A percentile compares a stretch with the other conserved stretches of the same genome.
Conservation (phyloP, 2,888 invertebrate species). For the Antheraea yamamai region DNA sequence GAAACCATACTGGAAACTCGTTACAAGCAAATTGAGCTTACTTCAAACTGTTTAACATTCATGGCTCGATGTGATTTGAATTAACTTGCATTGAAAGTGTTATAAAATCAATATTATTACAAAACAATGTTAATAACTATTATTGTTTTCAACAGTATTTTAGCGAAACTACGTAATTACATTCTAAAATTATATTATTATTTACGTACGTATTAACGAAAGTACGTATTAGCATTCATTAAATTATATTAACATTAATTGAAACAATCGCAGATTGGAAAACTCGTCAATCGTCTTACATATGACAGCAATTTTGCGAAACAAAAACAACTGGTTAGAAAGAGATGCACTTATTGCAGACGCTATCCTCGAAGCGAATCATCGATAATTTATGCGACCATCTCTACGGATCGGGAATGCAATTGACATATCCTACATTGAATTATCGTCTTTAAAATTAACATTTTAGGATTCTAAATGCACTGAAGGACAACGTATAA, state of each 20-base stretch:
- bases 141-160: neutral
- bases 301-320: constrained; percentile 58
- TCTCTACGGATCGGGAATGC: constrained; percentile 78
- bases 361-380: constrained; percentile 66
- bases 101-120: constrained; percentile 20
- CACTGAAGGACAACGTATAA: constrained; percentile 45
- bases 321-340: constrained; percentile 76
- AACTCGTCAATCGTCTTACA: constrained; percentile 62
- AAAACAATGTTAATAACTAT: constrained; percentile 15
- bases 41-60: constrained; percentile 50
- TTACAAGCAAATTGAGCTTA: constrained; percentile 61
- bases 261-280: constrained; percentile 52
- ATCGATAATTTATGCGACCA: constrained; percentile 82
- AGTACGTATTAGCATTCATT: constrained; percentile 40
- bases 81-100: neutral
- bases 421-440: constrained; percentile 32
- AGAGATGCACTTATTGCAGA: constrained; percentile 63
- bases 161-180: constrained; percentile 29
- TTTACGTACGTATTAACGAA: constrained; percentile 15
- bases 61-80: constrained; percentile 24
- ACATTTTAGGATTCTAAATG: constrained; percentile 33
- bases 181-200: constrained; percentile 5
- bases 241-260: constrained; percentile 19
- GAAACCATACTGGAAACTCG: constrained; percentile 59
- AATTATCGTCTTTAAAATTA: constrained; percentile 37